Evolutionary conservation across 2,888 invertebrate species (phyloP), one percentile per base, ranked within the genome.

Genomic region (Augochlorella aurata): DNA sequence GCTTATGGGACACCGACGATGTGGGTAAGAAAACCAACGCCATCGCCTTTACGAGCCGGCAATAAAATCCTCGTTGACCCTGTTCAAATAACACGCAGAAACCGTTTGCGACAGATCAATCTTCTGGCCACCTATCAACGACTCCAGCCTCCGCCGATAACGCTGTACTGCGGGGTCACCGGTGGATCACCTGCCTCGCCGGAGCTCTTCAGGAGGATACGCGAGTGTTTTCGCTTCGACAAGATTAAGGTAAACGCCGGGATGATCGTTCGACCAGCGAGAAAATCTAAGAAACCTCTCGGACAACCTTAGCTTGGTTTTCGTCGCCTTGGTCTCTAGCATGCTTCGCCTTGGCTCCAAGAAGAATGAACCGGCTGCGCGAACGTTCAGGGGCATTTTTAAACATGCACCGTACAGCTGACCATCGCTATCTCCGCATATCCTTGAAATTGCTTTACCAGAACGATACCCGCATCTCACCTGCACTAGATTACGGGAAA

Each of bases 1-100:
- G 92, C 96, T 47, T 96, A 96, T 90, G 97, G 97, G 54, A 97
- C 97, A 0, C 97, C 98, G 9, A 98, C 98, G 3, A 98, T 98
- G 98, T 97, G 93, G 93, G 93, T 93, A 88, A 89, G 93, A 52
- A 38, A 18, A 24, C 5, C n/a, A 12, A n/a, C 68, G 49, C 44
- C n/a, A 18, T 71, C 52, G 24, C 4, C 9, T 7, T 61, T 29
- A 29, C 10, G 54, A 49, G 38, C 54, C 54, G 47, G 8, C 29
- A 70, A 61, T 50, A 47, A n/a, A 45, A 58, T 10, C 54, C 45
- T 69, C 69, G 16, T 24, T 16, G 38, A 7, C 14, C 61, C 18
- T 10, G 18, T 29, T 44, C n/a, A 18, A 61, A 45, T 49, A 70
- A 38, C 16, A 63, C 9, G 24, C 58, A 14, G 21, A 9, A 61